Conservation (phyloP, 2,888 invertebrate genomes). For the Drosophila hamatofila region DNA sequence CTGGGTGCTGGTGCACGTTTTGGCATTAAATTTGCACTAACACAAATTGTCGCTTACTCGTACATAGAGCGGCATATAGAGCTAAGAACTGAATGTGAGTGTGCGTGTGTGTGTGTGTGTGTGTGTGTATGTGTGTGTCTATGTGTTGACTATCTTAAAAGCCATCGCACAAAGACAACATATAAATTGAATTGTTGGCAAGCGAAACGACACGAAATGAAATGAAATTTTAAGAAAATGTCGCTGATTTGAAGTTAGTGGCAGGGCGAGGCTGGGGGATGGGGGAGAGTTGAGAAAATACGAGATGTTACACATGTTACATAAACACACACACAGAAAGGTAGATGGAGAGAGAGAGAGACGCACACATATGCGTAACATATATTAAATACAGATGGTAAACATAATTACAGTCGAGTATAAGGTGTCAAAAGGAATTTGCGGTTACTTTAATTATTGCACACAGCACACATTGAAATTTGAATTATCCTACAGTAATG, state of each 20-base stretch:
- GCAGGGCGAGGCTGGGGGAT: constrained; percentile 2
- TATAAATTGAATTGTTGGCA: constrained; percentile 78
- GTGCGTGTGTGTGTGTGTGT: neutral
- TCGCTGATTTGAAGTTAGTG: constrained; percentile 61
- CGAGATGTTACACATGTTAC: constrained; percentile 10
- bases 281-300: constrained; percentile 12
- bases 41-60: constrained; percentile 80
- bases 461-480: constrained; percentile 6
- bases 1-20: constrained; percentile 64
- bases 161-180: constrained; percentile 76
- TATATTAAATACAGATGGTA: constrained; percentile 11
- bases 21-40: constrained; percentile 79
- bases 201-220: constrained; percentile 71
- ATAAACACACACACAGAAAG: neutral
- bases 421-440: constrained; percentile 53
- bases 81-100: constrained; percentile 30
- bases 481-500: constrained; percentile 16
- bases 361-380: neutral
- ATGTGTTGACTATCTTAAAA: constrained; percentile 56
- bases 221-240: constrained; percentile 70
- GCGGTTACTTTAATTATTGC: constrained; percentile 43
- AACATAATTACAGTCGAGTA: constrained; percentile 36
- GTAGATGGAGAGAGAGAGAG: neutral
- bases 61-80: constrained; percentile 40
- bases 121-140: constrained; percentile 13